phyloP scores from a whole-genome alignment of 1,140 invertebrate species.

The Parapsyche elsis region DNA sequence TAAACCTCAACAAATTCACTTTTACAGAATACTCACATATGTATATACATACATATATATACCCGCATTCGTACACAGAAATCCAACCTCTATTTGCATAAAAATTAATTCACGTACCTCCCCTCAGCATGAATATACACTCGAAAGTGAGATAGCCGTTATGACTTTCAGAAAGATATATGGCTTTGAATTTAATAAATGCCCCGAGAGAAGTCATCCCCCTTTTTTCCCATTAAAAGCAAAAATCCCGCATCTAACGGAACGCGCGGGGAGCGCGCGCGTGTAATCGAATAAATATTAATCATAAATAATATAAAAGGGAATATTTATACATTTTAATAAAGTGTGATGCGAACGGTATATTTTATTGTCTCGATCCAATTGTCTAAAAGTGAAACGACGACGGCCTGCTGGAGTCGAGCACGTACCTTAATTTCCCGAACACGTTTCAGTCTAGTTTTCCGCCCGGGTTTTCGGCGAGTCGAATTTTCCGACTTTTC shows the following conservation, averaged over 20 bases:
- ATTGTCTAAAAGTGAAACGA: background rate
- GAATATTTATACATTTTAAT: too few relatives aligned
- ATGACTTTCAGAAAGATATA: conserved; percentile 1
- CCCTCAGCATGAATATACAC: background rate
- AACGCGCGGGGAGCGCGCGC: too few relatives aligned
- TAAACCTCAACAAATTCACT: too few relatives aligned
- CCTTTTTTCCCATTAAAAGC: too few relatives aligned
- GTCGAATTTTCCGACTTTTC: background rate
- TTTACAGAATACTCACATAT: too few relatives aligned
- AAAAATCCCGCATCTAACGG: too few relatives aligned
- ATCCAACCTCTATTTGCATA: background rate
- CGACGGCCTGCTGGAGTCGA: background rate
- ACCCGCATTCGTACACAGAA: too few relatives aligned
- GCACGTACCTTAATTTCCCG: conserved; percentile 4
- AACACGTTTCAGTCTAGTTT: background rate
- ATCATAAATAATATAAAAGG: too few relatives aligned
- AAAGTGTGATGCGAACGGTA: background rate
- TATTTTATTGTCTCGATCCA: background rate
- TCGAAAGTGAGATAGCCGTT: conserved; percentile 17
- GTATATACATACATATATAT: too few relatives aligned
- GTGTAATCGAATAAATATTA: too few relatives aligned
- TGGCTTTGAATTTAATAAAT: too few relatives aligned
- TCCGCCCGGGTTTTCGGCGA: background rate
- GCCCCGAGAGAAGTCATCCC: too few relatives aligned
- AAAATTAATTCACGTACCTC: conserved; percentile 6